Conservation (phyloP, 2,113 vertebrate species). For the Chaetorhynchus papuensis region DNA sequence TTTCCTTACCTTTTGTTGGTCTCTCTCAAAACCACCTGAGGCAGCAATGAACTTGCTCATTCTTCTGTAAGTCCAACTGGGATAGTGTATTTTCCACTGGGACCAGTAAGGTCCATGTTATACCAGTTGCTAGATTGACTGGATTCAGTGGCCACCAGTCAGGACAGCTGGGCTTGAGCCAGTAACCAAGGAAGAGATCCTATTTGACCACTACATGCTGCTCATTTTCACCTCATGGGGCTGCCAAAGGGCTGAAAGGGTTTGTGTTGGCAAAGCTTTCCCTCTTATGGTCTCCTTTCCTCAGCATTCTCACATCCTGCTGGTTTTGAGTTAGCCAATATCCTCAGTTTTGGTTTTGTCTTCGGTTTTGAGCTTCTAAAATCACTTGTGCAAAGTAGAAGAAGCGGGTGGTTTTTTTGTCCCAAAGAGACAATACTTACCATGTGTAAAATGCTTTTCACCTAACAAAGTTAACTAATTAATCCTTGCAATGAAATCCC, state of each 20-base stretch:
- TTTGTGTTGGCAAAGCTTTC: not conserved
- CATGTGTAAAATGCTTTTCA: not conserved
- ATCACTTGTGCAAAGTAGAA: not conserved
- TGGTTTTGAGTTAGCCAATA: not conserved
- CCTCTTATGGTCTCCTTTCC: not conserved
- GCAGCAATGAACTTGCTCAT: not conserved
- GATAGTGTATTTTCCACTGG: not conserved
- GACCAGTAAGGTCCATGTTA: not conserved
- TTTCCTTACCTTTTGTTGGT: not conserved
- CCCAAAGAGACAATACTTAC: not conserved
- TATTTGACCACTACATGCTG: not conserved
- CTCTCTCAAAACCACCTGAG: not conserved
- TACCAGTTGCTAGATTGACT: not conserved
- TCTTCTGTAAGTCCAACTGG: not conserved
- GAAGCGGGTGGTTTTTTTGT: not conserved
- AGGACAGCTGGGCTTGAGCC: not conserved
- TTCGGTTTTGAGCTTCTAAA: not conserved
- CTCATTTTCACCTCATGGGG: not conserved
- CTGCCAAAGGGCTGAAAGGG: not conserved
- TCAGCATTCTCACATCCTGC: not conserved
- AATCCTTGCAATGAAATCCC: slow-evolving; percentile 32
- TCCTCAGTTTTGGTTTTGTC: not conserved
- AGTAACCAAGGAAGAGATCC: not conserved
- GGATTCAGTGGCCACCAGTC: not conserved
- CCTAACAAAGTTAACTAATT: slow-evolving; percentile 27